These are phyloP conservation scores for Miniopterus natalensis DNA, from an alignment of 2,113 vertebrate species.

Conservation along the genomic window DNA sequence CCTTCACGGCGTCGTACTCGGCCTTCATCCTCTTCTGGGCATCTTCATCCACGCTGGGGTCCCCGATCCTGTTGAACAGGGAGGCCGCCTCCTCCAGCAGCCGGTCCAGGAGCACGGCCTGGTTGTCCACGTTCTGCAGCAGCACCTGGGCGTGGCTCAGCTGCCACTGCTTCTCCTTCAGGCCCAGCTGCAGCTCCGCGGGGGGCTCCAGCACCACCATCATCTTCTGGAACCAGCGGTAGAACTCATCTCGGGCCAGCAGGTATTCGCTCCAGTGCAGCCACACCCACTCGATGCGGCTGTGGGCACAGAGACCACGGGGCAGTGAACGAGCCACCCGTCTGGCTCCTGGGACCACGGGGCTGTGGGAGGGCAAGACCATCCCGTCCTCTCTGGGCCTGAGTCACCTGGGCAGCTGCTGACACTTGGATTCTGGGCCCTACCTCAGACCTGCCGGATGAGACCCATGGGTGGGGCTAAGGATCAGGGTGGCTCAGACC, in stretches of 20 bases:
- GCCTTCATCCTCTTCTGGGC: conserved; percentile 91
- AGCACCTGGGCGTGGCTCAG: conserved; percentile 92
- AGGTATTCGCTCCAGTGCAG: conserved; percentile 98
- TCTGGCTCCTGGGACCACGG: not conserved
- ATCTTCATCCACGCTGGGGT: conserved; percentile 92
- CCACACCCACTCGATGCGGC: conserved; percentile 99
- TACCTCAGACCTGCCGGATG: not conserved
- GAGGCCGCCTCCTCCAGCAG: conserved; percentile 94
- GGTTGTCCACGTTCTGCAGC: conserved; percentile 89
- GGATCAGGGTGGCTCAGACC: not conserved
- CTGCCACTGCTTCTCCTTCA: conserved; percentile 97
- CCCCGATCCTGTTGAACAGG: conserved; percentile 92
- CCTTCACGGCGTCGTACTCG: conserved; percentile 89
- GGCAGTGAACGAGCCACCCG: not conserved
- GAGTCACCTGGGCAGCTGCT: not conserved
- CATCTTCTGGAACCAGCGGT: conserved; percentile 92
- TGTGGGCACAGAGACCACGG: conserved; percentile 74
- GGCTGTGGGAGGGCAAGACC: fast-evolving
- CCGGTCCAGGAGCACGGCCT: conserved; percentile 91
- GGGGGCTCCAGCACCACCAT: conserved; percentile 88
- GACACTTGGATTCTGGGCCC: not conserved
- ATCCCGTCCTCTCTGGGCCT: not conserved
- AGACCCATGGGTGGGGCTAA: not conserved
- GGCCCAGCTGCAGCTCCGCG: conserved; percentile 93
- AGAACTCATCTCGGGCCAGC: conserved; percentile 94